Evolutionary conservation across 2,888 invertebrate genomes (phyloP), one percentile per base, ranked within the genome.

Genomic region (Hydropsyche betteni): DNA sequence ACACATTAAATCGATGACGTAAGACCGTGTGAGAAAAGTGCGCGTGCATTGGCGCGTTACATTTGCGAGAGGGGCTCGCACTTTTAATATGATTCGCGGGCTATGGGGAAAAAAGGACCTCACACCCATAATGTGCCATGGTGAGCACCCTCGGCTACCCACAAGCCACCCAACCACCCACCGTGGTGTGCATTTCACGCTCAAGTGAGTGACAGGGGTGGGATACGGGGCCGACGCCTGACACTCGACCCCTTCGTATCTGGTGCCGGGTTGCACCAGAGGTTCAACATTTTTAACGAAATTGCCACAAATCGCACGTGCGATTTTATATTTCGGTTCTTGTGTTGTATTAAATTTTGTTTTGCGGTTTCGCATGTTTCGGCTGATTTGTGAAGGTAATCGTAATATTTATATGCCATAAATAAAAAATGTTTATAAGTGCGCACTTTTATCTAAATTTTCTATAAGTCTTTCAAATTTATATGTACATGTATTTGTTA

Each of bases 181-280:
- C 52, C 74, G 76, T 71, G 75, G 76, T 74, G 76, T 76, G 68
- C 77, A 77, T 77, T 77, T 77, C 77, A 77, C 77, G 77, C 77
- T 75, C 71, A 74, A 74, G 76, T 76, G 77, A 77, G 74, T 76
- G 77, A 74, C 76, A 76, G 77, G 76, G 68, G 69, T 34, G 74
- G 55, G 71, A 12, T 44, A 33, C 50, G 69, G 74, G 53, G 38
- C 51, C 61, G 44, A 69, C 53, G 33, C 69, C 74, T 68, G 74
- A 58, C 70, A 74, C 72, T 44, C 51, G 52, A 70, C 64, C 36
- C 69, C 14, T 53, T 71, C 64, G 78, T 76, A 76, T 77, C 78
- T 78, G 78, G 78, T 71, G 55, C 78, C 33, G 78, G 34, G 74
- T 76, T 74, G 76, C 76, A 78, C 78, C 76, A 55, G 70, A 12